Conservation (phyloP, 2,888 invertebrate genomes). For the Tanytarsus gracilentus region DNA sequence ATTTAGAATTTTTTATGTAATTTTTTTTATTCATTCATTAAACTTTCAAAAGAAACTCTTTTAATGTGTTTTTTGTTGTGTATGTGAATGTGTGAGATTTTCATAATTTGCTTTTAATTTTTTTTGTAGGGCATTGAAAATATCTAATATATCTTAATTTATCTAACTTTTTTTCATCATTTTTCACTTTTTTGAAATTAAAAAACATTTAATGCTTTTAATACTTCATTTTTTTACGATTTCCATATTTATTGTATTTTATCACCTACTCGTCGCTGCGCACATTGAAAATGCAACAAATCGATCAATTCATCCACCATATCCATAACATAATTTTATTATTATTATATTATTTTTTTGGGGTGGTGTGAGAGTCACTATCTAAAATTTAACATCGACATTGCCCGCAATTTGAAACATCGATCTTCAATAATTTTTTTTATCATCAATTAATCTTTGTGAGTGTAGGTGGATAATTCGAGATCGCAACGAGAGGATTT, state of each 20-base stretch:
- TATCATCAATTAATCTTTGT: too few relatives aligned
- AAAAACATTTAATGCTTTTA: constrained; percentile 29
- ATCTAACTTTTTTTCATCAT: constrained; percentile 18
- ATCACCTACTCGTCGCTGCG: too few relatives aligned
- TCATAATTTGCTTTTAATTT: neutral
- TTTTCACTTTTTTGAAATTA: constrained; percentile 14
- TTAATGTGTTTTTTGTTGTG: neutral
- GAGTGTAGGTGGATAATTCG: too few relatives aligned
- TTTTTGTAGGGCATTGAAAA: constrained; percentile 17
- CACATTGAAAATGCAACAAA: too few relatives aligned
- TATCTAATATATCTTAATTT: constrained; percentile 28
- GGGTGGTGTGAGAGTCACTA: neutral
- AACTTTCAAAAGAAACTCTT: neutral
- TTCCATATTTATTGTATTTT: neutral
- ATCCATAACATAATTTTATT: neutral
- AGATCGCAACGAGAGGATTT: too few relatives aligned
- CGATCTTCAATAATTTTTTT: too few relatives aligned
- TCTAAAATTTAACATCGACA: neutral
- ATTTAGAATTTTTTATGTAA: too few relatives aligned
- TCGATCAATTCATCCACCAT: neutral
- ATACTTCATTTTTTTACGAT: constrained; percentile 16
- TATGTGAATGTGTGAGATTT: neutral
- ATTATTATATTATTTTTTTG: neutral
- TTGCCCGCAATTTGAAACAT: neutral
- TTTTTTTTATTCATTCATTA: too few relatives aligned